Conservation (phyloP, 2,113 vertebrate genomes). For the Chaenogobius annularis region DNA sequence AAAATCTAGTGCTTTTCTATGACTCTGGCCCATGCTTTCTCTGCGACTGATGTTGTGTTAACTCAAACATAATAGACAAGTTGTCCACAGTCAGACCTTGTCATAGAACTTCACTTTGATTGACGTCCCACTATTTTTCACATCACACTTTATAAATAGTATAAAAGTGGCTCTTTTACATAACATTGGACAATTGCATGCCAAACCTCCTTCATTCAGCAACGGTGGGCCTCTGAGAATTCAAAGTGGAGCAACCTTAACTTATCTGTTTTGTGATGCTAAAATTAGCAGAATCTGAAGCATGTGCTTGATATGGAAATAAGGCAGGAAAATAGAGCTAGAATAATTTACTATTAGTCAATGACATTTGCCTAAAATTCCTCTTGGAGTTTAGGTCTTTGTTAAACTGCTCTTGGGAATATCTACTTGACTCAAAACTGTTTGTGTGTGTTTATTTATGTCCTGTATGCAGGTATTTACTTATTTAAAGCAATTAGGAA, state of each 20-base stretch:
- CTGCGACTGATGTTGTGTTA: conserved; percentile 53
- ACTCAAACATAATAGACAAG: conserved; percentile 49
- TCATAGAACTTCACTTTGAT: conserved; percentile 61
- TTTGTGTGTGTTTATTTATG: no score
- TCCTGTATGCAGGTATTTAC: no score
- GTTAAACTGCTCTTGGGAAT: not conserved
- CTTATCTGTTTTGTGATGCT: conserved; percentile 66
- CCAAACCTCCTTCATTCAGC: conserved; percentile 56
- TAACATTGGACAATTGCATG: conserved; percentile 69
- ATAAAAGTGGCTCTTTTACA: conserved; percentile 70
- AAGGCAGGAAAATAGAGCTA: conserved; percentile 10
- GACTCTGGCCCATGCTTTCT: conserved; percentile 31
- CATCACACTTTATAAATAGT: conserved; percentile 56
- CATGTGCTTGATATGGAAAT: conserved; percentile 63
- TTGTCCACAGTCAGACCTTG: conserved; percentile 36
- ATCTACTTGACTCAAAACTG: not conserved
- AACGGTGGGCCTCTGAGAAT: conserved; percentile 48
- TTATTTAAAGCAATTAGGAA: no score
- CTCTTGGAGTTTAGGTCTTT: conserved; percentile 5
- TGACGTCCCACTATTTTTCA: conserved; percentile 55
- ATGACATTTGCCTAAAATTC: conserved; percentile 12
- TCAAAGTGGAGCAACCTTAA: conserved; percentile 55
- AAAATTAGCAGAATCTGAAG: conserved; percentile 55
- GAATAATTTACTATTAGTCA: conserved; percentile 9
- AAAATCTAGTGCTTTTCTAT: conserved; percentile 36